Base-by-base conservation (phyloP, 2,888 invertebrate species). In the Phrixothrix hirtus region DNA sequence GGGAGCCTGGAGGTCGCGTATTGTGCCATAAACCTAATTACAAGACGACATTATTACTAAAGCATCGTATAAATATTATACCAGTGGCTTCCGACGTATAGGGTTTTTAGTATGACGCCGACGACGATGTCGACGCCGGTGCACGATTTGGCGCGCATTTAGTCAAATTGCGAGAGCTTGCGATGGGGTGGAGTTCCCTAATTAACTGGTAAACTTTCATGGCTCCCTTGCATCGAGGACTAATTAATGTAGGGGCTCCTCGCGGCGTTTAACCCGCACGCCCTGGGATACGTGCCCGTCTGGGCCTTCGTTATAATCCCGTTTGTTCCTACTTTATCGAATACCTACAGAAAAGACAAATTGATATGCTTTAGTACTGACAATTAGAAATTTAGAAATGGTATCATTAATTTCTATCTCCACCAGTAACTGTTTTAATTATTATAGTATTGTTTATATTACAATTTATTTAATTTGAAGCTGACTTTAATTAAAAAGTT, bases 181-280 rank as follows among this genome's bases (percentile, higher is more conserved):
- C 67, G 66, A 67, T 67, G 64, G 57, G 66, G 65, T 67, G 66
- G 71, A 69, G 69, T 72, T 68, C 70, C 71, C 75, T 75, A 76
- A 76, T 76, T 76, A 76, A 76, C 76, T 76, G 75, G 75, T 75
- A 76, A 76, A 76, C 75, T 76, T 76, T 74, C 75, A 73, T 71
- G 72, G 70, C 71, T 73, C 74, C 72, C 73, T 66, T 65, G 71
- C 73, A 72, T 71, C 70, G 72, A 72, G 73, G 69, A 68, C 75
- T 76, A 76, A 76, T 76, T 76, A 75, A 75, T 73, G 73, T 69
- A 59, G 60, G 59, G 61, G 57, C 59, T 57, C 58, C 58, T 52
- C 50, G 55, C 53, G 57, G 56, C 61, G 61, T 60, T 61, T 61
- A 62, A 62, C 61, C 59, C 54, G 58, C 58, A 47, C 49, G 53